Conservation (phyloP, 2,888 invertebrate genomes). For the Globia sparganii region DNA sequence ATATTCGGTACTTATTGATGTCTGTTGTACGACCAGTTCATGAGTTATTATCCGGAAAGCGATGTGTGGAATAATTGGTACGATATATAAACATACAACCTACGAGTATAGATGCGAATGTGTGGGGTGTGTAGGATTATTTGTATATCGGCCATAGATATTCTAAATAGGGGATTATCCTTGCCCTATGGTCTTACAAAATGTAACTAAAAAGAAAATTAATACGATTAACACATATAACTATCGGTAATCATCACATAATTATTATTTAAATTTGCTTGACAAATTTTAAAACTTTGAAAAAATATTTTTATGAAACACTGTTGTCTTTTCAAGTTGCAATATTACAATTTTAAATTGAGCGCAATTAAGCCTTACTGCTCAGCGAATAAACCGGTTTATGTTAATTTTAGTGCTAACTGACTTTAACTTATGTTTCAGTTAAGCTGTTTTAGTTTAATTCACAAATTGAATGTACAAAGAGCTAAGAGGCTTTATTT, state of each 20-base stretch:
- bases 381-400: slow-evolving; percentile 36
- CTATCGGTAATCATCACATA: background rate
- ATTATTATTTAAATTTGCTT: background rate
- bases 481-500: background rate
- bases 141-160: background rate
- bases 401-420: slow-evolving; percentile 43
- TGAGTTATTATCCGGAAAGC: background rate
- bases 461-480: background rate
- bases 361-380: slow-evolving; percentile 31
- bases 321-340: slow-evolving; percentile 45
- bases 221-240: background rate
- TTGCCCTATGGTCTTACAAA: background rate
- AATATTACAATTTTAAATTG: slow-evolving; percentile 59
- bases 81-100: background rate
- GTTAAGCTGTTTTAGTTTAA: slow-evolving; percentile 3
- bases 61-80: background rate
- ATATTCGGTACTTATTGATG: slow-evolving; percentile 60
- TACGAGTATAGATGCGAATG: background rate
- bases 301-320: background rate
- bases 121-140: too few relatives aligned
- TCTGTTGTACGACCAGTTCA: slow-evolving; percentile 4
- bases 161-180: background rate
- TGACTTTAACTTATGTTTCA: slow-evolving; percentile 37
- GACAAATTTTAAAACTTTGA: background rate
- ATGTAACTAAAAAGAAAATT: background rate